A percentile compares a stretch with the other conserved stretches of the same genome.
phyloP scores from a whole-genome alignment of 2,888 invertebrate genomes.

The Dolomedes plantarius region DNA sequence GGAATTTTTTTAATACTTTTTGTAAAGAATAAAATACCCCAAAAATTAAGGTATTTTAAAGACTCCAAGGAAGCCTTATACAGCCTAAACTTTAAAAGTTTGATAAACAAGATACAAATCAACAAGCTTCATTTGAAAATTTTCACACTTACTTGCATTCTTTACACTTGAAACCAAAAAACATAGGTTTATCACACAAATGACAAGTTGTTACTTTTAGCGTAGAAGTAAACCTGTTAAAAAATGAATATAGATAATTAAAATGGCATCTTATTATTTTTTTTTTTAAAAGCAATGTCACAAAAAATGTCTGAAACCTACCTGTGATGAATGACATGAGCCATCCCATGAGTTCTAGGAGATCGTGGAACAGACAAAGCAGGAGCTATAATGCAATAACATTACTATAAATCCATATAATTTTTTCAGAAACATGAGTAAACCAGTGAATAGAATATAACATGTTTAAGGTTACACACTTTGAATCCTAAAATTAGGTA shows the following conservation, averaged over 20 bases:
- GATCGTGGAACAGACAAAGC: constrained; percentile 79
- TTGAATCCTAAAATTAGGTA: too few relatives aligned
- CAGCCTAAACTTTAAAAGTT: too few relatives aligned
- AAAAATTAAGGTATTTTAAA: too few relatives aligned
- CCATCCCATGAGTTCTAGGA: constrained; percentile 88
- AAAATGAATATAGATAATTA: neutral
- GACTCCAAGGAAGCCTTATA: too few relatives aligned
- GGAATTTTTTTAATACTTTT: too few relatives aligned
- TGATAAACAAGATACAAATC: too few relatives aligned
- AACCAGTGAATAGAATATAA: neutral
- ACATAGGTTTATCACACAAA: constrained; percentile 91
- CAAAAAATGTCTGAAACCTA: too few relatives aligned
- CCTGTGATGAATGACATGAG: constrained; percentile 89
- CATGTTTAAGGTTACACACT: too few relatives aligned
- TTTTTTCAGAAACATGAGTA: neutral
- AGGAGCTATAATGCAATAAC: constrained; percentile 32
- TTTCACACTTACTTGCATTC: constrained; percentile 88
- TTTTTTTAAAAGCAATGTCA: too few relatives aligned
- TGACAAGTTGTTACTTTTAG: constrained; percentile 87
- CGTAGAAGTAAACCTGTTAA: constrained; percentile 76
- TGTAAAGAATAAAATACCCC: too few relatives aligned
- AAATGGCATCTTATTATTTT: too few relatives aligned
- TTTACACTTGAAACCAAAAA: constrained; percentile 87
- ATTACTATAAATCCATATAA: neutral
- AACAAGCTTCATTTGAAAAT: too few relatives aligned